Evolutionary conservation across 2,797 vertebrate species (phyloP), one percentile per base, ranked within the genome.

Genomic region (Lacerta agilis): DNA sequence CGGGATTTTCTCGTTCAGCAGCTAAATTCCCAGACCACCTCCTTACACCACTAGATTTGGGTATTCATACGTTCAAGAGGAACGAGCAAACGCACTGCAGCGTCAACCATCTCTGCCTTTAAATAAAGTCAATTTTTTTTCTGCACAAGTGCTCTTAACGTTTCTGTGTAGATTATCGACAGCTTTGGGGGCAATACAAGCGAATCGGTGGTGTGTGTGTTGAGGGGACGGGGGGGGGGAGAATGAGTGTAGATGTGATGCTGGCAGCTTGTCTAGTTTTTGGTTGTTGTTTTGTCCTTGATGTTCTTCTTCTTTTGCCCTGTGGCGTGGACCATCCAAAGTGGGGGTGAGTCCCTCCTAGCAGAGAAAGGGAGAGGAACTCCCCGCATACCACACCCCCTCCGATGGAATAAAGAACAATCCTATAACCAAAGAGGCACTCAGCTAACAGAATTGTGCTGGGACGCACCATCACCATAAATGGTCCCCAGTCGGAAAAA

Each of bases 81-180:
- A 82, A 64, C 25, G 64, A 36, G 82, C 73, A 33, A 88, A 79
- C 67, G 90, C 78, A 43, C 38, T 87, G 15, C 55, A 18, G 80
- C 66, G 67, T 83, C 82, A 43, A 55, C 61, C 18, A 20, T 25
- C 77, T 80, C 79, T 66, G 17, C 85, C 7, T 61, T 20, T 5
- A 45, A 82, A 77, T 4, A 18, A 78, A 82, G 29, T 43, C 0
- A 5, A 29, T 64, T 83, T 11, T 45, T 45, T 41, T 17, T 38
- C 73, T 11, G 3, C 66, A 33, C 27, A 36, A 77, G 0, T 4
- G 18, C 29, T 33, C 15, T 41, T 73, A 17, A 49, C 75, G 71
- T 41, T 71, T 6, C 9, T 13, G 3, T 45, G 64, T 66, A 45
- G 72, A 9, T 49, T 61, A 29, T 18, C 18, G 45, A 29, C 29